Base-by-base conservation (phyloP, 2,797 vertebrate genomes). In the Megalops cyprinoides region DNA sequence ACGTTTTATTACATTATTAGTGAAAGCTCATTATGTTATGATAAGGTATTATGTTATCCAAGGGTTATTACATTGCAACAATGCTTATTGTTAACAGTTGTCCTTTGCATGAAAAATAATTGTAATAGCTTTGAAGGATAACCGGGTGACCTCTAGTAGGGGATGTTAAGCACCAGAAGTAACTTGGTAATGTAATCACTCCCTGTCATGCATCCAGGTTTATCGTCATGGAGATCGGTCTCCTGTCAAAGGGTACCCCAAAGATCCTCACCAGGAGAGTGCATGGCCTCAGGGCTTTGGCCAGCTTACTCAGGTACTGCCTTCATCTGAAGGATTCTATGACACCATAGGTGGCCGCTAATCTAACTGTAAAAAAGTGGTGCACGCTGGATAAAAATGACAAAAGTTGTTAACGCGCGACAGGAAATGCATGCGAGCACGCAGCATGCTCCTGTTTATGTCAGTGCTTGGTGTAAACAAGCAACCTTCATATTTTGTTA, bases 201-300 rank as follows among this genome's bases (percentile, higher is more conserved):
- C 65, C 65, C 28, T 79, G 65, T n/a, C 6, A 8, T 34, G 20
- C 42, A 44, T 48, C 44, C 9, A 99, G 97, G 44, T 97, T 79
- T 98, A 96, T 86, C 95, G 97, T 0, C 97, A 99, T 18, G 97
- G 97, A 4, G 97, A 99, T 89, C 86, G 97, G 83, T 97, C 96
- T 15, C 95, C 97, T 0, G 80, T 97, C 34, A 91, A 90, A 84
- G 92, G 92, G 42, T 99, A 94, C 77, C 97, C 97, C 8, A 96
- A 92, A 0, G 95, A 97, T 81, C 93, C 92, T 0, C 82, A 97
- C 90, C 92, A 94, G 65, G 97, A 99, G 92, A 92, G 87, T 0
- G 90, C 86, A 62, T 99, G 97, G 97, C 96, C 97, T 0, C 97
- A 98, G 55, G 97, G 97, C 65, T 98, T 97, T 84, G 97, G 97